Percentiles rank a stretch among this genome's conserved stretches.
phyloP scores from a whole-genome alignment of 2,888 invertebrate genomes.

The Nycteola revayana region DNA sequence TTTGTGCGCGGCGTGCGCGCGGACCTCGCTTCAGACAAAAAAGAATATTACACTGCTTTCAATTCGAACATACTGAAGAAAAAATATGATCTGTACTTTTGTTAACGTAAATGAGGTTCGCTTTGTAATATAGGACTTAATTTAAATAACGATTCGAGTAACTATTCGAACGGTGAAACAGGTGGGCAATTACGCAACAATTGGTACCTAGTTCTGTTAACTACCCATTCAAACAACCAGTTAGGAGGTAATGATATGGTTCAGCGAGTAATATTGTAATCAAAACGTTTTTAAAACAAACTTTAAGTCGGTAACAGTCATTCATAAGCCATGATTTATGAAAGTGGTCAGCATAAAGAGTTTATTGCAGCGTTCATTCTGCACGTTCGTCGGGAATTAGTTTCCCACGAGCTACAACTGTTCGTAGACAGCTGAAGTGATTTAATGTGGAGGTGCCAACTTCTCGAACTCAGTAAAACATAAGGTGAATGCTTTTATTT shows the following conservation, averaged over 20 bases:
- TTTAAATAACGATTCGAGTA: constrained; percentile 61
- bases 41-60: constrained; percentile 76
- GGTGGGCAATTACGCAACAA: constrained; percentile 43
- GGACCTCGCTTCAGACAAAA: constrained; percentile 55
- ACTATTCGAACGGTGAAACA: constrained; percentile 44
- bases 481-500: too few relatives aligned
- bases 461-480: too few relatives aligned
- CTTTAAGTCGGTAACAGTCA: not conserved
- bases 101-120: constrained; percentile 75
- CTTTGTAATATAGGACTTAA: constrained; percentile 67
- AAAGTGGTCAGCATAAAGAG: constrained; percentile 29
- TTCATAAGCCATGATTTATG: constrained; percentile 23
- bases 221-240: constrained; percentile 7
- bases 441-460: constrained; percentile 33
- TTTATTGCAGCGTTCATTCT: constrained; percentile 34
- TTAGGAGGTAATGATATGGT: constrained; percentile 3
- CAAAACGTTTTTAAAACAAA: too few relatives aligned
- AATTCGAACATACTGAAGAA: constrained; percentile 69
- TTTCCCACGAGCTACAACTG: constrained; percentile 25
- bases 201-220: constrained; percentile 33
- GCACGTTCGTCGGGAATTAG: constrained; percentile 34
- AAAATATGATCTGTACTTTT: constrained; percentile 78
- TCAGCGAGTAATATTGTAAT: too few relatives aligned
- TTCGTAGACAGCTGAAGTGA: constrained; percentile 34
- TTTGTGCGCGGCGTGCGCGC: constrained; percentile 55